Conservation (phyloP, 2,797 vertebrate species). For the Babyrousa celebensis region DNA sequence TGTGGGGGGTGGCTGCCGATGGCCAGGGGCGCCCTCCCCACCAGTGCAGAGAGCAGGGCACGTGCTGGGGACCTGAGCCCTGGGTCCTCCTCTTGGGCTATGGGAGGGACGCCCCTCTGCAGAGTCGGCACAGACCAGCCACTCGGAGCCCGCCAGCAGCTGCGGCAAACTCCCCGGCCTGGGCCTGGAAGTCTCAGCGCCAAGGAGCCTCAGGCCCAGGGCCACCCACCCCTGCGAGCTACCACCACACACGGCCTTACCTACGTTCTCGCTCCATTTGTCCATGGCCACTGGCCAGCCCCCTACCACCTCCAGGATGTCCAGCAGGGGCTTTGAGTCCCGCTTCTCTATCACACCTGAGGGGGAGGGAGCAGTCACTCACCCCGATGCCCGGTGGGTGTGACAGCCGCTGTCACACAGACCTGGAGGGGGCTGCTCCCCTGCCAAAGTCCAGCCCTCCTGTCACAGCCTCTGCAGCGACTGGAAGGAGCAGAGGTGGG, state of each 20-base stretch:
- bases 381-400: accelerated
- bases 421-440: accelerated
- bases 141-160: accelerated
- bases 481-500: background rate
- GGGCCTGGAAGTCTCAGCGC: accelerated
- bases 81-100: too few relatives aligned
- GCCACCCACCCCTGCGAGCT: accelerated
- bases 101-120: background rate
- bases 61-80: background rate
- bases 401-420: accelerated
- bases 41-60: background rate
- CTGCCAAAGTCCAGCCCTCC: accelerated
- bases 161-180: accelerated
- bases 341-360: constrained; percentile 96
- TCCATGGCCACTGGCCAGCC: constrained; percentile 97
- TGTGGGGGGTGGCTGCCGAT: too few relatives aligned
- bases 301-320: constrained; percentile 93
- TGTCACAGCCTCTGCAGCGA: background rate
- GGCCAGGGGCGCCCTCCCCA: too few relatives aligned
- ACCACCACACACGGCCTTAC: constrained; percentile 88
- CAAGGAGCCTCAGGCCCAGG: background rate
- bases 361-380: background rate
- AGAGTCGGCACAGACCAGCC: background rate
- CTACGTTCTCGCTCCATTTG: constrained; percentile 94
- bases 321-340: constrained; percentile 95